Evolutionary conservation across 2,797 vertebrate species (phyloP).

Genomic region (Erethizon dorsatum): DNA sequence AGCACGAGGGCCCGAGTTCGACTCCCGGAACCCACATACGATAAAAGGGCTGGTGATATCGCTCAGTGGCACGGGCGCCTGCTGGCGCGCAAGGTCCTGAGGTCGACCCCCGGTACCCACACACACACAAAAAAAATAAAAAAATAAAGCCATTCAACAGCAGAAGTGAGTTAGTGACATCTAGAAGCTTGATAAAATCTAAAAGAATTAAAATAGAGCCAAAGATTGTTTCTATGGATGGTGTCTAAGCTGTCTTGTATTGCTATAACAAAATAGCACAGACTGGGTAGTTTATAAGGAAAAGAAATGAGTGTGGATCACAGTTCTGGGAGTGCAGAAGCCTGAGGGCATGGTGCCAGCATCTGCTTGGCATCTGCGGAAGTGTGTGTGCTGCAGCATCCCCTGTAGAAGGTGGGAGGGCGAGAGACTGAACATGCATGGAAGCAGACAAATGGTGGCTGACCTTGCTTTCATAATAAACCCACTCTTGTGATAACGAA

Average conservation of each 20-base stretch:
- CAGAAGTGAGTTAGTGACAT: background rate
- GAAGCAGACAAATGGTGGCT: background rate
- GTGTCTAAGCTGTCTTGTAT: background rate
- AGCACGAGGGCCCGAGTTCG: no score
- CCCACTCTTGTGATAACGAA: background rate
- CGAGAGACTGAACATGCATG: background rate
- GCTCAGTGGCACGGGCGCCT: no score
- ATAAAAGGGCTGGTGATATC: no score
- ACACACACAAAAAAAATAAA: no score
- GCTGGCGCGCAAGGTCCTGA: no score
- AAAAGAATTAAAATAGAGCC: constrained; percentile 25
- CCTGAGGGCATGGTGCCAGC: background rate
- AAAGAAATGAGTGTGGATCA: background rate
- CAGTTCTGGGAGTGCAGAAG: no score
- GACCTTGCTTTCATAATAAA: background rate
- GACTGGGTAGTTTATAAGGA: background rate
- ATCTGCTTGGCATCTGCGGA: background rate
- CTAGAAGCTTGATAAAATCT: background rate
- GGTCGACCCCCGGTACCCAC: no score
- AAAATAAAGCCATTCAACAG: constrained; percentile 11
- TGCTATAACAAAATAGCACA: background rate
- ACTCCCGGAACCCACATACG: no score
- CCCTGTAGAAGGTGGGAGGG: background rate
- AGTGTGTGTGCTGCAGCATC: background rate
- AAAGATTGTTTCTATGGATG: background rate